Percentiles rank a stretch among this genome's conserved stretches.
phyloP scores from a whole-genome alignment of 2,113 vertebrate species.

The Sylvietta virens region DNA sequence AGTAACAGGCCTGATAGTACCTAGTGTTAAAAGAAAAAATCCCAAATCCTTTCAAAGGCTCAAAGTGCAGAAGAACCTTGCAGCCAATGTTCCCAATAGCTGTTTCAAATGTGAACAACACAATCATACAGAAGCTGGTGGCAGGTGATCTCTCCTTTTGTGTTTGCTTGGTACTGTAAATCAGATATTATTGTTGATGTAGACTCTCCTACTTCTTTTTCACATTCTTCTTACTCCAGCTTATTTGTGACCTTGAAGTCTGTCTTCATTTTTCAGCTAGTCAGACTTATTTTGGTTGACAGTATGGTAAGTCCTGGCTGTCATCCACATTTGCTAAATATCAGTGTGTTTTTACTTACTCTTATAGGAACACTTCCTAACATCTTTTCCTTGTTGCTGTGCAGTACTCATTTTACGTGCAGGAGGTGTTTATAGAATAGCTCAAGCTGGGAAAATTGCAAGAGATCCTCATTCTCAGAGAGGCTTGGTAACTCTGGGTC shows the following conservation, averaged over 20 bases:
- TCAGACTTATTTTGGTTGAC: not conserved
- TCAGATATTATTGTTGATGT: not conserved
- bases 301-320: not conserved
- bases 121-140: not conserved
- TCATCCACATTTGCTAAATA: not conserved
- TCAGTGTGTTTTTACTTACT: not conserved
- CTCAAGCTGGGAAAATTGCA: not conserved
- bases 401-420: not conserved
- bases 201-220: not conserved
- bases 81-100: not conserved
- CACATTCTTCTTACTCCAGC: not conserved
- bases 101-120: not conserved
- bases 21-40: not conserved
- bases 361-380: not conserved
- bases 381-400: not conserved
- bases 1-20: not conserved
- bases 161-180: not conserved
- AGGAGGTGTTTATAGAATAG: not conserved
- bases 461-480: not conserved
- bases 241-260: not conserved
- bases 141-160: not conserved
- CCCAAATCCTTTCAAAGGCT: not conserved
- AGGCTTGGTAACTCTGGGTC: not conserved
- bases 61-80: not conserved
- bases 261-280: not conserved